phyloP scores from a whole-genome alignment of 2,888 invertebrate species.

The Argyresthia albistria region DNA sequence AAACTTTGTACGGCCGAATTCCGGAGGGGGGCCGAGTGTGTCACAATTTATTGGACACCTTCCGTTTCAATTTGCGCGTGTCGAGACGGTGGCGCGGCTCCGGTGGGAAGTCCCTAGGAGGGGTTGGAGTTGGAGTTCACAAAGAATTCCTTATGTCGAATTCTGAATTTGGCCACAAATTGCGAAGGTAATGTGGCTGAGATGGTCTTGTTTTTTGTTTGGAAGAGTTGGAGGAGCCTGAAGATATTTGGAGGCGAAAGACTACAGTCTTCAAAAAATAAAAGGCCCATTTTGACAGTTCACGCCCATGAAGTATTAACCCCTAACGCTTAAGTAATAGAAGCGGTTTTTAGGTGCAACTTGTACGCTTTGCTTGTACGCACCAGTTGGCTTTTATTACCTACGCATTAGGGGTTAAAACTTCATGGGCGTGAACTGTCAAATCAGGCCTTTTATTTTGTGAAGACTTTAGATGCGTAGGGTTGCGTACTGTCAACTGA shows the following conservation, averaged over 20 bases:
- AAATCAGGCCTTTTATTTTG: no score
- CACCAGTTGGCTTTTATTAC: no score
- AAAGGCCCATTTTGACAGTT: no score
- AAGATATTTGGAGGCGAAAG: not conserved
- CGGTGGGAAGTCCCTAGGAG: constrained; percentile 15
- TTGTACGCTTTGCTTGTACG: no score
- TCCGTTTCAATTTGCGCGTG: constrained; percentile 55
- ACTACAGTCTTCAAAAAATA: no score
- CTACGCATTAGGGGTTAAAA: no score
- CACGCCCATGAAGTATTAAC: no score
- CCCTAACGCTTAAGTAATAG: no score
- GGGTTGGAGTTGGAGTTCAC: not conserved
- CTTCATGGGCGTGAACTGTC: no score
- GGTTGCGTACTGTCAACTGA: no score
- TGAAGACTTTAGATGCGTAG: no score
- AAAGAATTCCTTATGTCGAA: not conserved
- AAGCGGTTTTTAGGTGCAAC: no score
- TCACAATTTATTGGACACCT: constrained; percentile 56
- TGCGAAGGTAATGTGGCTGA: not conserved
- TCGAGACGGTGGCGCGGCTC: constrained; percentile 35
- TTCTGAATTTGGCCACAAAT: not conserved
- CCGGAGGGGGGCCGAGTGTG: constrained; percentile 23
- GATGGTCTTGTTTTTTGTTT: not conserved
- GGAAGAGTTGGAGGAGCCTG: not conserved
- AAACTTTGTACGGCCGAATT: constrained; percentile 38